phyloP scores from a whole-genome alignment of 2,888 invertebrate genomes.

The Nomada goodeniana region DNA sequence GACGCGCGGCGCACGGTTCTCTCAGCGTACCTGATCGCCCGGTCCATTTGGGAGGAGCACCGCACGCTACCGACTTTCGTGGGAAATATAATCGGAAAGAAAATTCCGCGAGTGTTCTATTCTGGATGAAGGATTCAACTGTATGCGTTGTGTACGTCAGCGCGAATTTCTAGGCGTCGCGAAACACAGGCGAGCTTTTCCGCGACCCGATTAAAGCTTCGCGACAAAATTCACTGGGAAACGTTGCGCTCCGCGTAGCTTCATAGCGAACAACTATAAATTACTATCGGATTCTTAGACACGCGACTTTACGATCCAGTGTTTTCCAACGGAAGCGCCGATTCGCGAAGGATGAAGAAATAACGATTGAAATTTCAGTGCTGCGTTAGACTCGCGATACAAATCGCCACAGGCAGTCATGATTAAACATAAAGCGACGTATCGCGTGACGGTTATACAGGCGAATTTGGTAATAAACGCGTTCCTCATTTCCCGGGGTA shows the following conservation, averaged over 20 bases:
- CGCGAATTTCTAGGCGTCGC: not conserved
- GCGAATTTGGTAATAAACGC: constrained; percentile 37
- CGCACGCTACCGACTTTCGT: not conserved
- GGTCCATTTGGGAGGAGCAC: not conserved
- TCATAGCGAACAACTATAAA: constrained; percentile 16
- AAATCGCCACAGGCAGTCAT: not conserved
- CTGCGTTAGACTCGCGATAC: not conserved
- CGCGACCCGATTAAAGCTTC: not conserved
- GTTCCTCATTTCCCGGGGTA: constrained; percentile 15
- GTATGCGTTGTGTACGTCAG: no score
- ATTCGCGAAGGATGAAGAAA: not conserved
- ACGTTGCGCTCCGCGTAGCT: constrained; percentile 4
- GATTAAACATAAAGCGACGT: constrained; percentile 19
- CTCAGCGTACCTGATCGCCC: not conserved
- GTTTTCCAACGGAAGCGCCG: not conserved
- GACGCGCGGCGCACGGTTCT: not conserved
- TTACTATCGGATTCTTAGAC: constrained; percentile 2
- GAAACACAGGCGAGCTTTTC: not conserved
- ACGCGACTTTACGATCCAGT: not conserved
- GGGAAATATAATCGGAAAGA: constrained; percentile 3
- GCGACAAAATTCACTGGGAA: not conserved
- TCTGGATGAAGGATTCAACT: not conserved
- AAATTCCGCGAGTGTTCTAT: not conserved
- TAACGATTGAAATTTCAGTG: not conserved
- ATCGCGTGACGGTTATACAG: constrained; percentile 19